Conservation (phyloP, 2,797 vertebrate species). For the Poeciliopsis presidionis region DNA sequence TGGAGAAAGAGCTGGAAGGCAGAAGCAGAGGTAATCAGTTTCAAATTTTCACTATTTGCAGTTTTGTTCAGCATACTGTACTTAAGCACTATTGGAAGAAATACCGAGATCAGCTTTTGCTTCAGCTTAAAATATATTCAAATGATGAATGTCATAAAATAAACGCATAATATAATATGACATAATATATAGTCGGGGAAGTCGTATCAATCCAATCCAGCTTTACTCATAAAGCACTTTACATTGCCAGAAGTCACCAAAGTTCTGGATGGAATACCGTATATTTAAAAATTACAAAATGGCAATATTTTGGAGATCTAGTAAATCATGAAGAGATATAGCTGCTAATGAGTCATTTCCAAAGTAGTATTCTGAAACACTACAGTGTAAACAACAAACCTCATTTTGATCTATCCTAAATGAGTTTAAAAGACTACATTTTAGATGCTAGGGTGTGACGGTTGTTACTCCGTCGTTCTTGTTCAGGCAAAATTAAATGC, state of each 20-base stretch:
- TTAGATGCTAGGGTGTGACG: neutral
- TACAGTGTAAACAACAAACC: neutral
- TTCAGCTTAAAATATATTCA: neutral
- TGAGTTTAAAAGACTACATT: neutral
- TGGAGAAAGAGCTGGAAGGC: conserved; percentile 91
- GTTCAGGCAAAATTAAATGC: conserved; percentile 25
- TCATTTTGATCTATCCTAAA: neutral
- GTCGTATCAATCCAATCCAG: neutral
- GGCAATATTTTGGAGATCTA: neutral
- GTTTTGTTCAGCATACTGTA: neutral
- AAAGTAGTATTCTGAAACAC: neutral
- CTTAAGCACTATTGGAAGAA: neutral
- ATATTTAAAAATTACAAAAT: neutral
- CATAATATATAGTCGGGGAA: neutral
- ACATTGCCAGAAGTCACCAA: neutral
- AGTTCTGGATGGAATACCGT: neutral
- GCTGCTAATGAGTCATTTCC: neutral
- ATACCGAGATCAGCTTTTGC: neutral
- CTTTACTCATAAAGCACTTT: neutral
- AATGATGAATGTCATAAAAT: no score
- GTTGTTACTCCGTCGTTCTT: conserved; percentile 9
- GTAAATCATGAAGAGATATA: neutral
- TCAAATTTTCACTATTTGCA: conserved; percentile 2
- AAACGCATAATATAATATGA: neutral
- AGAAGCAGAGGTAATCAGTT: conserved; percentile 85